phyloP scores from a whole-genome alignment of 64 coral and sea anemone species.

The Pocillopora damicornis region DNA sequence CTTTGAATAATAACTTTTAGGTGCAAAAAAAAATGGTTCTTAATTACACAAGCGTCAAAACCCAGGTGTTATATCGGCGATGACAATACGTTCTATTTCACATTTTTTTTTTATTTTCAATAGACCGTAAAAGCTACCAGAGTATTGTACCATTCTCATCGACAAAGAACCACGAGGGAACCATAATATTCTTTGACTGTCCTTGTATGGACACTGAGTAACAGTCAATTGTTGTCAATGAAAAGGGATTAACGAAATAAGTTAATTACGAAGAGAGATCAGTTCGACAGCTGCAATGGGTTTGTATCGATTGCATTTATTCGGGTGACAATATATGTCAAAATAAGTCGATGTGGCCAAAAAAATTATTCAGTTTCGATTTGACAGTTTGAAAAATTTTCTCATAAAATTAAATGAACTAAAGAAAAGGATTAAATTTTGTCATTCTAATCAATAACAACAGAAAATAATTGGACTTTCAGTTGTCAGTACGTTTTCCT shows the following conservation, averaged over 20 bases:
- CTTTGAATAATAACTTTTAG: too few species aligned
- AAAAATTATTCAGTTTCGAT: too few species aligned
- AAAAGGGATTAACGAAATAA: background rate
- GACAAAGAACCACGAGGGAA: background rate
- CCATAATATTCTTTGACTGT: background rate
- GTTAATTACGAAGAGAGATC: background rate
- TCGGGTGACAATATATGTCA: too few species aligned
- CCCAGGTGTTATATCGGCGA: background rate
- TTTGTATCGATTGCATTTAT: too few species aligned
- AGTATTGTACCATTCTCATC: background rate
- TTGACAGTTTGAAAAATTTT: too few species aligned
- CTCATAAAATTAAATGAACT: too few species aligned
- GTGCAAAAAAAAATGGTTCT: too few species aligned
- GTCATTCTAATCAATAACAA: too few species aligned
- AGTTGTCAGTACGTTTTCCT: too few species aligned
- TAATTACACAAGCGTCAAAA: background rate
- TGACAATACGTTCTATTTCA: background rate
- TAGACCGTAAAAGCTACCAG: slow-evolving; percentile 5
- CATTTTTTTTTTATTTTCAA: background rate
- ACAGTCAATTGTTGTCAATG: background rate
- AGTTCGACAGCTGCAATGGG: background rate
- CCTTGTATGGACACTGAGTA: background rate
- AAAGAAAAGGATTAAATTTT: too few species aligned
- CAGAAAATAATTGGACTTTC: too few species aligned
- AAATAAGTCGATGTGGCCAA: too few species aligned